phyloP scores from a whole-genome alignment of 2,797 vertebrate species.

The Myioborus melanocephalus region DNA sequence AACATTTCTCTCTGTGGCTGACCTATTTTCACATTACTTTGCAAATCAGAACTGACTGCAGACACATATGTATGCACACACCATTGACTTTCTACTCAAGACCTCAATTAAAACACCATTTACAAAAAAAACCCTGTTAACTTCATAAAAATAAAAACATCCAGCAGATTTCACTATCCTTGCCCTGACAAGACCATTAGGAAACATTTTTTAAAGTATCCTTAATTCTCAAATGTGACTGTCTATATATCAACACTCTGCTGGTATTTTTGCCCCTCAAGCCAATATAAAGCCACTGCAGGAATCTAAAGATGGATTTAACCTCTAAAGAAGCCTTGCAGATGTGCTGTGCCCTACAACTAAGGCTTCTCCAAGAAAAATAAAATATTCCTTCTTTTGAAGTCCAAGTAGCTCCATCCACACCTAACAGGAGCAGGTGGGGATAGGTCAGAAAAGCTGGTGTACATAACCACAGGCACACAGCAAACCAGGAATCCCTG shows the following conservation, averaged over 20 bases:
- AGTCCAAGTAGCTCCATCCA: neutral
- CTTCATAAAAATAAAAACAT: constrained; percentile 23
- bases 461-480: neutral
- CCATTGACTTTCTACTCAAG: constrained; percentile 50
- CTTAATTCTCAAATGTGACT: neutral
- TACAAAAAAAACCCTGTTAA: constrained; percentile 9
- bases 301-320: neutral
- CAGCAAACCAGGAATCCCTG: neutral
- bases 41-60: constrained; percentile 63
- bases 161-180: neutral
- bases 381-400: neutral
- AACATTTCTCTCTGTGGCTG: constrained; percentile 17
- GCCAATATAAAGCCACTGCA: neutral
- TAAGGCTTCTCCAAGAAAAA: neutral
- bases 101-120: constrained; percentile 54
- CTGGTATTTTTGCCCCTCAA: neutral
- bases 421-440: neutral
- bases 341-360: neutral
- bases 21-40: constrained; percentile 60
- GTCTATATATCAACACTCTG: neutral
- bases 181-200: neutral
- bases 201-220: neutral
- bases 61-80: constrained; percentile 49
- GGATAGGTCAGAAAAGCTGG: neutral
- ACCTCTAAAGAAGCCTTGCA: neutral